These are phyloP conservation scores for Lydus trimaculatus DNA, from an alignment of 2,888 invertebrate species.

Conservation along the genomic window DNA sequence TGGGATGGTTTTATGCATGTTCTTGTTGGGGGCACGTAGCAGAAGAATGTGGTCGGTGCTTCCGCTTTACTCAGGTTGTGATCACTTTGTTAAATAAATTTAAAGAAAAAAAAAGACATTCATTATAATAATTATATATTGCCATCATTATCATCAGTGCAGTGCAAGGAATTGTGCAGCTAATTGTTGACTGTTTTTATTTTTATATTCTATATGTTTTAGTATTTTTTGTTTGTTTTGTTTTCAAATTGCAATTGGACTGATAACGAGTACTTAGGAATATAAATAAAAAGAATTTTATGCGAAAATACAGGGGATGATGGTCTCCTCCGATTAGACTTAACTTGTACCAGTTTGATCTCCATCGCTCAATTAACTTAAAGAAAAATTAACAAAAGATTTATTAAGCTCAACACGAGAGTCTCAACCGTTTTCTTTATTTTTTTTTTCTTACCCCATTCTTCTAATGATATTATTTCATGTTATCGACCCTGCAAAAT, in stretches of 20 bases:
- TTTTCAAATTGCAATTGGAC: slow-evolving; percentile 32
- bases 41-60: slow-evolving; percentile 37
- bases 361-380: slow-evolving; percentile 56
- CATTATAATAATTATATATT: background rate
- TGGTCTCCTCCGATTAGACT: slow-evolving; percentile 27
- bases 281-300: background rate
- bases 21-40: slow-evolving; percentile 74
- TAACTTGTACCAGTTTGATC: slow-evolving; percentile 48
- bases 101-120: slow-evolving; percentile 21
- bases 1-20: slow-evolving; percentile 73
- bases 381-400: background rate
- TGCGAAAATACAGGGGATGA: background rate
- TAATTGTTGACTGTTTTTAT: slow-evolving; percentile 56
- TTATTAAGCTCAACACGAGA: slow-evolving; percentile 38
- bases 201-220: slow-evolving; percentile 46
- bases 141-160: slow-evolving; percentile 36
- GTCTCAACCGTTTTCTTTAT: slow-evolving; percentile 37
- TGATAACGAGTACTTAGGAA: slow-evolving; percentile 33
- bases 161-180: slow-evolving; percentile 56
- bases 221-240: no score
- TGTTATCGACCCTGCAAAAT: slow-evolving; percentile 50
- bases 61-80: slow-evolving; percentile 58
- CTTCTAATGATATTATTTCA: slow-evolving; percentile 45
- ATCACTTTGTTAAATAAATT: slow-evolving; percentile 52
- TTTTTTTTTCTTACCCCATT: background rate